Base-by-base conservation (phyloP, 2,888 invertebrate species). In the Brenthis ino region DNA sequence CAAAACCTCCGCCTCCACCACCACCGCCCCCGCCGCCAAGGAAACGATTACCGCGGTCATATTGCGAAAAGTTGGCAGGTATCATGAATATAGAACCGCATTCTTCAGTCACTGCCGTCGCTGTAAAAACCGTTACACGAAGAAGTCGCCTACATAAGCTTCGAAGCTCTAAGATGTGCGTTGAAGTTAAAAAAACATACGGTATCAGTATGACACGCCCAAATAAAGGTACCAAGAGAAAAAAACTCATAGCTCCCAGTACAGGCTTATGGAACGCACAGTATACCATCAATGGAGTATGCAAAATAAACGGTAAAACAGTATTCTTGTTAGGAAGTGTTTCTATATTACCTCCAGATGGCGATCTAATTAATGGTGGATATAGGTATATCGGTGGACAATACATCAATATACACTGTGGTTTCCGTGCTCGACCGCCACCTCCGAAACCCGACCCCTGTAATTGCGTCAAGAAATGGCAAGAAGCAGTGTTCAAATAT, bases 281-380 rank as follows among this genome's bases (percentile, higher is more conserved):
- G 70, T 89, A 86, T 72, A 75, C 78, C 37, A 91, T 92, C 61
- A 80, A 79, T 20, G 92, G 92, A 2, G 86, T 91, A 6, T 83
- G 58, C 73, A 76, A 75, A 33, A 68, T 89, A 65, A 76, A 79
- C 11, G 86, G 85, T 14, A 88, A 82, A 72, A 77, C 81, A 2
- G 81, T 81, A 24, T 91, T 75, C 72, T 73, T 87, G 57, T 77
- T 91, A 55, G 88, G 84, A 3, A 85, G 69, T 68, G 83, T 92
- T 24, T 74, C 79, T 47, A 77, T 85, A 67, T 73, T 87, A 63
- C 88, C 89, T 0, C 71, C 88, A 12, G 58, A 73, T 11, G 91
- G 90, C 50, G 83, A 87, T 0, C 75, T 89, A n/a, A 87, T 92
- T 72, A 87, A 92, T 70, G 91, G 92, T 14, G 92, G 92, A 2